phyloP scores from a whole-genome alignment of 2,888 invertebrate genomes.

The Sipha maydis region DNA sequence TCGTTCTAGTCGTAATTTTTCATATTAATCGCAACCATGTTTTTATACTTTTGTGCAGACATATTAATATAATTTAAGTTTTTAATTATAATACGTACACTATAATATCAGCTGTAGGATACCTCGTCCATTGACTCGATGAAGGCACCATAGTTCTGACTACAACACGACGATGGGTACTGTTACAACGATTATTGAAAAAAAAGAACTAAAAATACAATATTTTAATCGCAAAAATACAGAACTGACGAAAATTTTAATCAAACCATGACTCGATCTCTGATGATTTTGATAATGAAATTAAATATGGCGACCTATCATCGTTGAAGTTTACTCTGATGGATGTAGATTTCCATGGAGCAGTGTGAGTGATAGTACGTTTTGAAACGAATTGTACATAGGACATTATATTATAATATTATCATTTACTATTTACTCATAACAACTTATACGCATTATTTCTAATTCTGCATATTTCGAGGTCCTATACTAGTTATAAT shows the following conservation, averaged over 20 bases:
- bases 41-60: no score
- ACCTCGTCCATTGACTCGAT: background rate
- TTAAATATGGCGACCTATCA: background rate
- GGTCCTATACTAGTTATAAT: no score
- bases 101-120: background rate
- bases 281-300: background rate
- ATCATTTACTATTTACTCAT: no score
- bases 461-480: no score
- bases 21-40: no score
- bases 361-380: background rate
- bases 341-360: background rate
- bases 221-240: background rate
- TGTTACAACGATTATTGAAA: background rate
- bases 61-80: no score
- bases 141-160: background rate
- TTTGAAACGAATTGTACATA: no score
- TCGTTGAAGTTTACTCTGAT: background rate
- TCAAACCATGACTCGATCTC: background rate
- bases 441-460: no score
- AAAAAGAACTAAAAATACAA: background rate
- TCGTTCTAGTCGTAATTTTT: no score
- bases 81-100: constrained; percentile 4
- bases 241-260: background rate
- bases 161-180: no score
- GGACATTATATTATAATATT: no score